Conservation (phyloP, 2,797 vertebrate species). For the Phrynocephalus vlangalii region DNA sequence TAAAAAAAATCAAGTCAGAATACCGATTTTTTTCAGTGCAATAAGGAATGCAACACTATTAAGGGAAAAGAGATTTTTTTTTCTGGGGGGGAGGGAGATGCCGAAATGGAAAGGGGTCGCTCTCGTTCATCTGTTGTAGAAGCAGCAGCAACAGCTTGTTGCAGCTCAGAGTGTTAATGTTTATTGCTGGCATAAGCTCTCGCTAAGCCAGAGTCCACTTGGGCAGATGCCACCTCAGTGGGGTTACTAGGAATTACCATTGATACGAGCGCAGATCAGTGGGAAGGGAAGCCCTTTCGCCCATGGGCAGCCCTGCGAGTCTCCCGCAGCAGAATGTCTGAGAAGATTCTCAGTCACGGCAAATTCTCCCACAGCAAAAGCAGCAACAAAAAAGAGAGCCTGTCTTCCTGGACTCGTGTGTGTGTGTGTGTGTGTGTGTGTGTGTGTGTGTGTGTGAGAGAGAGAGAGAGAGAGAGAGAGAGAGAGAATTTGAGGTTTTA, state of each 20-base stretch:
- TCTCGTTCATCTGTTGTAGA: neutral
- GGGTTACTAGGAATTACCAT: constrained; percentile 20
- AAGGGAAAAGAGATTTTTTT: too few relatives aligned
- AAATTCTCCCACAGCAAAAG: too few relatives aligned
- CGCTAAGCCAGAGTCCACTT: constrained; percentile 17
- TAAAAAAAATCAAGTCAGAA: neutral
- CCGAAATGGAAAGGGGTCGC: neutral
- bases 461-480: too few relatives aligned
- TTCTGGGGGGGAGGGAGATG: neutral
- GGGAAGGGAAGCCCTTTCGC: neutral
- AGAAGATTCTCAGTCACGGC: too few relatives aligned
- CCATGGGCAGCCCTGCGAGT: neutral
- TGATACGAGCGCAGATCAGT: constrained; percentile 1
- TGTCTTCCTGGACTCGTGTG: neutral
- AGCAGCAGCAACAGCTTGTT: neutral
- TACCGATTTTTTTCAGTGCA: neutral
- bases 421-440: too few relatives aligned
- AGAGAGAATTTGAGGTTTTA: too few relatives aligned
- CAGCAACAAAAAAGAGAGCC: neutral
- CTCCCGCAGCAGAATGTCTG: neutral
- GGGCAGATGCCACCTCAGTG: constrained; percentile 9
- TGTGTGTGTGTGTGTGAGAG: too few relatives aligned
- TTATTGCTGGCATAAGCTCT: neutral
- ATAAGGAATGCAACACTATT: neutral
- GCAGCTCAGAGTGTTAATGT: neutral